Evolutionary conservation across 2,113 vertebrate species (phyloP).

Genomic region (Scatophagus argus): DNA sequence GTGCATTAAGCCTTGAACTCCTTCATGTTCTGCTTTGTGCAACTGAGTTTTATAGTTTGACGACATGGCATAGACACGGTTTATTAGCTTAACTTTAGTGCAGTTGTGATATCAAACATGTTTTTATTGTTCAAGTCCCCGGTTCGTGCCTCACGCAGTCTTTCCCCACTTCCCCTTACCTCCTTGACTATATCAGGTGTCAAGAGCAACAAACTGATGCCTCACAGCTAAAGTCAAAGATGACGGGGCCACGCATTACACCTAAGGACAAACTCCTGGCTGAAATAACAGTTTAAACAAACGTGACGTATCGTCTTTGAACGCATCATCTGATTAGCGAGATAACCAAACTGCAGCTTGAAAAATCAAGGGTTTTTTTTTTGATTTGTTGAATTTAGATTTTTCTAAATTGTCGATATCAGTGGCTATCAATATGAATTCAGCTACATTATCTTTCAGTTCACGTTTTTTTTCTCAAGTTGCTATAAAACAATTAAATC

Average conservation of each 20-base stretch:
- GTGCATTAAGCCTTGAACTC: neutral
- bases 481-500: slow-evolving; percentile 4
- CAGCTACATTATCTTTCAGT: neutral
- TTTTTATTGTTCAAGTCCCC: neutral
- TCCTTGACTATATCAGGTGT: neutral
- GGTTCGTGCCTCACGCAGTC: slow-evolving; percentile 5
- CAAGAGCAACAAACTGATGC: neutral
- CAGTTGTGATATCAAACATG: neutral
- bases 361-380: neutral
- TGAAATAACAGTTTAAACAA: neutral
- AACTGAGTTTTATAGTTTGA: neutral
- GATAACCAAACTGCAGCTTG: neutral
- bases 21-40: neutral
- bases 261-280: neutral
- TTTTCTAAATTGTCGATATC: neutral
- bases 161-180: neutral
- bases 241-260: neutral
- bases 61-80: neutral
- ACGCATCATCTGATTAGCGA: neutral
- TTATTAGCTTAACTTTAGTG: neutral
- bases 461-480: neutral
- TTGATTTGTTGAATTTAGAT: neutral
- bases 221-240: neutral
- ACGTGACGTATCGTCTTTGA: neutral
- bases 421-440: neutral